phyloP scores from a whole-genome alignment of 2,888 invertebrate species.

The Tanaodytes sp. region DNA sequence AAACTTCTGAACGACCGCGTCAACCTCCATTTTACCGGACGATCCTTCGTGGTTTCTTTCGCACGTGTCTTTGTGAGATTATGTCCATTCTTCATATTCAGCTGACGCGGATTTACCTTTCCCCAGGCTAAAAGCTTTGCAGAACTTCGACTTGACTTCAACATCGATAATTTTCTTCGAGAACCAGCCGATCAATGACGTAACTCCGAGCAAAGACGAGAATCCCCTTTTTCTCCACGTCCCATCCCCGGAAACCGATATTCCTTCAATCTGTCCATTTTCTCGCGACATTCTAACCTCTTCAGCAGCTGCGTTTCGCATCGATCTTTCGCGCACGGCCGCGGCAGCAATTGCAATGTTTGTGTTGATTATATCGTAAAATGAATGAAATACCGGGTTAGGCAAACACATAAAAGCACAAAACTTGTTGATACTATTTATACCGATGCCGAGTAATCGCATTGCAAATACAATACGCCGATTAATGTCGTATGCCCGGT shows the following conservation, averaged over 20 bases:
- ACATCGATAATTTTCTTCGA: conserved; percentile 32
- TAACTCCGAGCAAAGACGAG: conserved; percentile 22
- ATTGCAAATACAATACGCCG: neutral
- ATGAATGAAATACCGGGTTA: conserved; percentile 1
- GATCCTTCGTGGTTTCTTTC: conserved; percentile 3
- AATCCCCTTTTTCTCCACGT: conserved; percentile 21
- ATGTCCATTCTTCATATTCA: conserved; percentile 30
- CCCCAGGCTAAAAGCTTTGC: conserved; percentile 24
- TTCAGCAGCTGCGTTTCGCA: conserved; percentile 15
- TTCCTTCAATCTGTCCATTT: conserved; percentile 19
- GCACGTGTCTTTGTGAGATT: conserved; percentile 6
- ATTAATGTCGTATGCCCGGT: conserved; percentile 9
- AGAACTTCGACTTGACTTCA: conserved; percentile 25
- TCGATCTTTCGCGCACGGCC: neutral
- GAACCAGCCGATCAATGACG: neutral
- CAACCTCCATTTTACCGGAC: conserved; percentile 8
- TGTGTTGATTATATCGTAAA: conserved; percentile 5
- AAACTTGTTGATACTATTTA: conserved; percentile 4
- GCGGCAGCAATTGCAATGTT: conserved; percentile 5
- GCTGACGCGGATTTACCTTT: conserved; percentile 7
- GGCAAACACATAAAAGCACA: conserved; percentile 8
- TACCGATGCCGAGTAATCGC: conserved; percentile 5
- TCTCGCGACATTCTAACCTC: conserved; percentile 20
- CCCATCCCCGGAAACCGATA: conserved; percentile 27
- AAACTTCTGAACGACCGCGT: conserved; percentile 4